These are phyloP conservation scores for Coregonus sp. DNA, from an alignment of 2,797 vertebrate species.

Conservation along the genomic window DNA sequence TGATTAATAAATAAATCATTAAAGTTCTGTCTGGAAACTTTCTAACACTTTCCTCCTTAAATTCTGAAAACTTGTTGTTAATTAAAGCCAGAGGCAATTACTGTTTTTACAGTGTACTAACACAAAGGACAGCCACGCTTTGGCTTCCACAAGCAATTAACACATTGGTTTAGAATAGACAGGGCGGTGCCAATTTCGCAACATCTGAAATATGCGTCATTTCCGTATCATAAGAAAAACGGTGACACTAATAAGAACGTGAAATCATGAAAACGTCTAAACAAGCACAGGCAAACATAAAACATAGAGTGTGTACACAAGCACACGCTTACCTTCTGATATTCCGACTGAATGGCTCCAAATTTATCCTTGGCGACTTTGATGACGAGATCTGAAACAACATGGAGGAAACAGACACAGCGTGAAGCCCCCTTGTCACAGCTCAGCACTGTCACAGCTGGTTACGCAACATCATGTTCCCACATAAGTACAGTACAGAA, in stretches of 20 bases:
- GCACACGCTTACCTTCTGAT: conserved; percentile 73
- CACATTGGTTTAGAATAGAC: conserved; percentile 25
- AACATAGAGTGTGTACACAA: not conserved
- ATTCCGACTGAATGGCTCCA: conserved; percentile 73
- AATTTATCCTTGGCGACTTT: conserved; percentile 77
- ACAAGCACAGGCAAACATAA: conserved; percentile 19
- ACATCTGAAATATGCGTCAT: not conserved
- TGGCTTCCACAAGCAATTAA: conserved; percentile 41
- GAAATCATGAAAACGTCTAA: conserved; percentile 3
- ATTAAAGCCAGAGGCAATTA: conserved; percentile 52
- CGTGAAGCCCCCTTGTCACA: conserved; percentile 6
- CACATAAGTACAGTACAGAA: conserved; percentile 9
- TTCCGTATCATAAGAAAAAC: conserved; percentile 2
- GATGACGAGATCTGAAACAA: conserved; percentile 76
- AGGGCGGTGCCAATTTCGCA: not conserved
- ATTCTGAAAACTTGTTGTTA: conserved; percentile 27
- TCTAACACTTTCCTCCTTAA: conserved; percentile 15
- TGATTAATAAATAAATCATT: not conserved
- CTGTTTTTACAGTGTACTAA: conserved; percentile 3
- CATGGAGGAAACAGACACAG: conserved; percentile 37
- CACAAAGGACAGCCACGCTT: conserved; percentile 26
- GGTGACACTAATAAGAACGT: conserved; percentile 22
- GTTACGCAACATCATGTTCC: conserved; percentile 24
- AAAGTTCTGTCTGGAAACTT: not conserved
- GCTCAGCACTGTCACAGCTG: conserved; percentile 10